phyloP scores from a whole-genome alignment of 2,888 invertebrate genomes.

The Lepidonotus clava region DNA sequence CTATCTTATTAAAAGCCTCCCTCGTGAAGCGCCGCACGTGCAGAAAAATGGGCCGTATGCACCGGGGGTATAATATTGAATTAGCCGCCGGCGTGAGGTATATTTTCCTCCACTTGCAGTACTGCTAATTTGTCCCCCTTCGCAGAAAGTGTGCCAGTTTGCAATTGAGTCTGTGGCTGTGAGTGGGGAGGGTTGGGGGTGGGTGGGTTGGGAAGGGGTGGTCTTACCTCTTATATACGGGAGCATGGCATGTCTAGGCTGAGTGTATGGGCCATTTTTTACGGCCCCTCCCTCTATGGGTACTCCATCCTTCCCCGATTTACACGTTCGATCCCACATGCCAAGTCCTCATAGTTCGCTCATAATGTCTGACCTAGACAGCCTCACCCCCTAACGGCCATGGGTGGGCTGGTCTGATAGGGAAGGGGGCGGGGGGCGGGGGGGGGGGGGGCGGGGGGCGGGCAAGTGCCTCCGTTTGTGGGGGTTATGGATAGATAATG shows the following conservation, averaged over 20 bases:
- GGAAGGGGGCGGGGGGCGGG: neutral
- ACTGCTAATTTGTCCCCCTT: no score
- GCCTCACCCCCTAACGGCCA: neutral
- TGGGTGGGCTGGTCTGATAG: neutral
- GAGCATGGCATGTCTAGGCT: slow-evolving; percentile 14
- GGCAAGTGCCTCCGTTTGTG: no score
- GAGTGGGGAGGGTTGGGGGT: neutral
- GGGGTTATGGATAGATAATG: no score
- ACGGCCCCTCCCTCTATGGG: neutral
- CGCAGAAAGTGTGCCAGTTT: no score
- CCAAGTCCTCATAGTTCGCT: slow-evolving; percentile 29
- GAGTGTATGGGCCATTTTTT: neutral
- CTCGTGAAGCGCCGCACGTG: no score
- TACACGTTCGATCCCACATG: slow-evolving; percentile 42
- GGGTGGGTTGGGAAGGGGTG: neutral
- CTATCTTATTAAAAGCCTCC: no score
- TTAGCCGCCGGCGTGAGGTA: neutral
- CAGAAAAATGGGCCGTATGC: no score
- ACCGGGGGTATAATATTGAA: slow-evolving; percentile 18
- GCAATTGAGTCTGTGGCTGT: no score
- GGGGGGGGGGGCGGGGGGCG: neutral
- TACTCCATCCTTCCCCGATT: slow-evolving; percentile 31
- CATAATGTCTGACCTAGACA: slow-evolving; percentile 44
- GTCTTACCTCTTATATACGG: neutral
- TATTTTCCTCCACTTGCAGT: neutral